Evolutionary conservation across 2,797 vertebrate genomes (phyloP).

Genomic region (Siniperca scherzeri): DNA sequence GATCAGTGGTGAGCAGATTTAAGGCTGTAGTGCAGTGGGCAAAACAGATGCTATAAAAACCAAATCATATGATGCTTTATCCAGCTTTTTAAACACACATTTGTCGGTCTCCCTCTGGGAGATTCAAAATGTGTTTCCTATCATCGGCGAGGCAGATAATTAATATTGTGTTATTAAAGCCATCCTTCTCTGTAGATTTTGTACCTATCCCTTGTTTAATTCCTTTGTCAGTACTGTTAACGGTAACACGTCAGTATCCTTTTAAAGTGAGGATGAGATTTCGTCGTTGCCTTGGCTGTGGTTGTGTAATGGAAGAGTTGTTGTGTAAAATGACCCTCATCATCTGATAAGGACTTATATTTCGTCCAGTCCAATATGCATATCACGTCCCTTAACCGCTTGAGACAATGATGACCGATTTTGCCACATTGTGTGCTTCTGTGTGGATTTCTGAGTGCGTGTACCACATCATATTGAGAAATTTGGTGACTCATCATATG

Average conservation of each 20-base stretch:
- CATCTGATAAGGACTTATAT: slow-evolving; percentile 24
- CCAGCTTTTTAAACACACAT: slow-evolving; percentile 45
- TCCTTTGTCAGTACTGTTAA: background rate
- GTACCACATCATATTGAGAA: slow-evolving; percentile 52
- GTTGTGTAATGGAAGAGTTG: background rate
- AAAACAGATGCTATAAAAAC: slow-evolving; percentile 24
- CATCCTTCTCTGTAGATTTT: slow-evolving; percentile 11
- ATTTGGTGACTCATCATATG: slow-evolving; percentile 55
- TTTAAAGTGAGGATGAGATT: slow-evolving; percentile 22
- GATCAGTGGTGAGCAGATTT: slow-evolving; percentile 45
- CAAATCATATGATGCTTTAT: slow-evolving; percentile 55
- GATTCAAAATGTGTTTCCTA: slow-evolving; percentile 12
- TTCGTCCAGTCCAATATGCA: slow-evolving; percentile 34
- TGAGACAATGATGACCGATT: background rate
- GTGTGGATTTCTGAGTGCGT: slow-evolving; percentile 36
- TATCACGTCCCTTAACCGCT: slow-evolving; percentile 16
- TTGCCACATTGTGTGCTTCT: slow-evolving; percentile 10
- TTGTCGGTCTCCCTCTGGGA: background rate
- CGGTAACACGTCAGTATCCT: slow-evolving; percentile 3
- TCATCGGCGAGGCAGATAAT: slow-evolving; percentile 12
- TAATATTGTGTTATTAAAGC: slow-evolving; percentile 29
- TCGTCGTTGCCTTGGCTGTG: background rate
- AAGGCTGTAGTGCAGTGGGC: slow-evolving; percentile 21
- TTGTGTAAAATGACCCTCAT: slow-evolving; percentile 5
- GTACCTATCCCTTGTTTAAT: background rate